These are phyloP conservation scores for Gorsachius goisagi DNA, from an alignment of 2,113 vertebrate genomes.

Conservation along the genomic window DNA sequence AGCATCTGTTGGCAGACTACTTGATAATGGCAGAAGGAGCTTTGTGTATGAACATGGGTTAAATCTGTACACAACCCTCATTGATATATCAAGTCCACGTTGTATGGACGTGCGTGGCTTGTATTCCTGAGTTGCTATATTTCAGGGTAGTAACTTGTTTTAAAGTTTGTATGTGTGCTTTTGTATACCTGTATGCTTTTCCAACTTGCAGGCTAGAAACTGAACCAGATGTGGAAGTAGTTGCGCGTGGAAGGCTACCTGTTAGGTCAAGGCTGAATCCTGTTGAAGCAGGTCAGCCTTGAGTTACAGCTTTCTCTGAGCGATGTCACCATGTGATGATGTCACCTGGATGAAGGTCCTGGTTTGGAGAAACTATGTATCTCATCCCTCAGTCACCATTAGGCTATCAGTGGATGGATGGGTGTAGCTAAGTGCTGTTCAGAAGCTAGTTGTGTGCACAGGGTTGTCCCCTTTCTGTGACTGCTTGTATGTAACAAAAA, in stretches of 20 bases:
- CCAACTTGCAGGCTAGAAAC: background rate
- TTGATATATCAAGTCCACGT: rapidly evolving
- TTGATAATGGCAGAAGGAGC: background rate
- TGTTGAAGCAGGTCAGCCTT: background rate
- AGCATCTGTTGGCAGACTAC: background rate
- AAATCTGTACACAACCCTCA: background rate
- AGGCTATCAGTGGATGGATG: background rate
- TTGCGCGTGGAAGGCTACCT: background rate
- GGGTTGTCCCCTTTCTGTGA: background rate
- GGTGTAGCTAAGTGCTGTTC: background rate
- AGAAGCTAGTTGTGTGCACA: background rate
- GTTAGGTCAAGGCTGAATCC: background rate
- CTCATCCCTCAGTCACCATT: background rate
- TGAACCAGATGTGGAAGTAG: rapidly evolving
- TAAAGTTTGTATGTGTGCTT: rapidly evolving
- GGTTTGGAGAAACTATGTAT: background rate
- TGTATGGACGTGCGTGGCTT: rapidly evolving
- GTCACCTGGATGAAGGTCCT: background rate
- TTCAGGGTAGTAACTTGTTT: background rate
- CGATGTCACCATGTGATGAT: background rate
- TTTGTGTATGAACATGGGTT: background rate
- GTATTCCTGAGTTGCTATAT: background rate
- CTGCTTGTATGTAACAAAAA: background rate
- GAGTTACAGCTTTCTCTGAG: background rate
- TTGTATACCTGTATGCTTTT: background rate